phyloP scores from a whole-genome alignment of 1,140 invertebrate species.

The Calycopis cecrops region DNA sequence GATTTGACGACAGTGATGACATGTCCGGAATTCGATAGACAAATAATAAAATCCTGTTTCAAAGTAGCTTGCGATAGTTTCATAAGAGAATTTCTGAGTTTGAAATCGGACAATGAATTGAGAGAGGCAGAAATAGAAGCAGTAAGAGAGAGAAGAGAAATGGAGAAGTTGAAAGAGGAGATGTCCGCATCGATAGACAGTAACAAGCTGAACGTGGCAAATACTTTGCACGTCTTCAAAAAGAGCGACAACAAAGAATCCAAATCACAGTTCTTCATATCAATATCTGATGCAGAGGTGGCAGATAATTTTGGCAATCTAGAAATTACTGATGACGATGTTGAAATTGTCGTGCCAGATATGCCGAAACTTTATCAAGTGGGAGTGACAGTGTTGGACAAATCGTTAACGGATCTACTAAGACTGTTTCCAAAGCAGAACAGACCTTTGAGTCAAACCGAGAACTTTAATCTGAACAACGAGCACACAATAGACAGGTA shows the following conservation, averaged over 20 bases:
- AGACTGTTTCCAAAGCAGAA: constrained; percentile 67
- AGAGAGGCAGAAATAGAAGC: constrained; percentile 52
- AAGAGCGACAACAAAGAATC: constrained; percentile 62
- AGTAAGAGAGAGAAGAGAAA: constrained; percentile 43
- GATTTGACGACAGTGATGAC: constrained; percentile 47
- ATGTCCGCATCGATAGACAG: constrained; percentile 58
- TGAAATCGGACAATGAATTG: constrained; percentile 44
- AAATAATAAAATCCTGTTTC: constrained; percentile 49
- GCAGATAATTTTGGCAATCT: constrained; percentile 59
- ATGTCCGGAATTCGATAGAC: constrained; percentile 59
- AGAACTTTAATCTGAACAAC: constrained; percentile 56
- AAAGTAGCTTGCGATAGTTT: constrained; percentile 49
- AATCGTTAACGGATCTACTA: constrained; percentile 55
- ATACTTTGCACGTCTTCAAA: constrained; percentile 62
- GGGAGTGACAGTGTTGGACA: constrained; percentile 47
- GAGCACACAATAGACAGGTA: constrained; percentile 70
- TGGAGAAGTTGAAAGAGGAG: constrained; percentile 43
- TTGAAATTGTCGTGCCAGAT: constrained; percentile 53
- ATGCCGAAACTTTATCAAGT: constrained; percentile 54
- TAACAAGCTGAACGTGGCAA: constrained; percentile 62
- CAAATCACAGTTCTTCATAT: constrained; percentile 70
- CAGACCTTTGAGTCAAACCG: constrained; percentile 68
- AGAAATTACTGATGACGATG: constrained; percentile 54
- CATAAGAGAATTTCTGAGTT: constrained; percentile 50
- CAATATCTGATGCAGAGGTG: constrained; percentile 53